Base-by-base conservation (phyloP, 2,113 vertebrate species). In the Gobius niger region DNA sequence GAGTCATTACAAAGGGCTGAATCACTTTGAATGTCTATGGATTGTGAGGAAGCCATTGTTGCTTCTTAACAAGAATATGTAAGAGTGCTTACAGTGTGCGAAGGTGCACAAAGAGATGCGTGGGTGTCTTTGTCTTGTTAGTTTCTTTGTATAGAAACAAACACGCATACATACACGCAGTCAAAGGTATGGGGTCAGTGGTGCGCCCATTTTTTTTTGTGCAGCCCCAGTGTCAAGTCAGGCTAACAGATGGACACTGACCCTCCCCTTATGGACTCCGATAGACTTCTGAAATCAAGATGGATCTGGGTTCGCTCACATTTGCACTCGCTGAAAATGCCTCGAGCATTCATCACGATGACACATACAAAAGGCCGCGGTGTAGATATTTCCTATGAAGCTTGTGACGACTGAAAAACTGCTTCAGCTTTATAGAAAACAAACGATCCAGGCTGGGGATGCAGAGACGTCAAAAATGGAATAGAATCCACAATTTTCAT, bases 221-320 rank as follows among this genome's bases (percentile, higher is more conserved):
- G 66, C 70, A 64, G 85, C 86, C 78, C 91, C 82, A 85, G 89
- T 72, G 92, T 92, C 93, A 94, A 90, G 91, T 94, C 88, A 63
- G 84, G 89, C 87, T 92, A 96, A 95, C 93, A 96, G 94, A 97
- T 95, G 94, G 94, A 95, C 88, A 87, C 67, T 87, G 90, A 85
- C 83, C 78, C 87, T 90, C 92, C 70, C 87, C 83, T 84, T 87
- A 86, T 87, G 85, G 83, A 91, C 85, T 90, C 70, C 57, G 67
- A 85, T 81, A 81, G 87, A 90, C 84, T 90, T 75, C 68, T 81
- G 83, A 81, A 89, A 89, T 86, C 83, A 91, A 90, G 90, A 91
- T 89, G 76, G 85, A 91, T 86, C 77, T 84, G 0, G 57, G 82
- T 71, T 7, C 76, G 67, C 77, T 89, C 85, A 81, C 87, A 90